Base-by-base conservation (phyloP, 2,113 vertebrate genomes). In the Microtus ochrogaster region DNA sequence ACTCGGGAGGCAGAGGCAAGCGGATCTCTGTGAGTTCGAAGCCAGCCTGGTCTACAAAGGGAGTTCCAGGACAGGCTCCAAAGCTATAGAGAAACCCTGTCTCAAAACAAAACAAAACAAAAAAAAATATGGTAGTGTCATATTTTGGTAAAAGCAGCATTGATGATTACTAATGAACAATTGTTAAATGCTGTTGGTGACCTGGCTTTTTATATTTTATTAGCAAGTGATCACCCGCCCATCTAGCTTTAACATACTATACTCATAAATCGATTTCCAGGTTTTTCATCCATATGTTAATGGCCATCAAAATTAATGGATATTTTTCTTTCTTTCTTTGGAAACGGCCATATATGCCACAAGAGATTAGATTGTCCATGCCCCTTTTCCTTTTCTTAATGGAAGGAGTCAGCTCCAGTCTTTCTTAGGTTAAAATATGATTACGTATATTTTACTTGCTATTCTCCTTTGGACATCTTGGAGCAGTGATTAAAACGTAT, bases 351-450 rank as follows among this genome's bases (percentile, higher is more conserved):
- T 74, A 91, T 81, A 92, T 93, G 58, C 90, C 84, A 17, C 17
- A 44, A 24, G 30, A 92, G 66, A 17, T 66, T 93, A 87, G 68
- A 70, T 92, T 8, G 88, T 95, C 58, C 89, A 88, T 94, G 72
- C 49, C 39, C 86, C 22, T 91, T 36, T 88, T 89, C 30, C 65
- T 81, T 89, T 89, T 90, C 39, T 88, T 90, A 89, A 70, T 79
- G 36, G 92, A 55, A 82, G 49, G 72, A 93, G 44, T 74, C 49
- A 44, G 7, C 33, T 96, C 49, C 47, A 14, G 28, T 93, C 7
- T 95, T 17, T 91, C 26, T 91, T 33, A 36, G 30, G 61, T 95
- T 95, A 90, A 82, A 90, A 85, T 94, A 95, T 94, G n/a, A 82
- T 94, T 79, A 92, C 78, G 13, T 91, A 13, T 87, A 17, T 89